Evolutionary conservation across 2,888 invertebrate genomes (phyloP).

Genomic region (Palloptera scutellata): DNA sequence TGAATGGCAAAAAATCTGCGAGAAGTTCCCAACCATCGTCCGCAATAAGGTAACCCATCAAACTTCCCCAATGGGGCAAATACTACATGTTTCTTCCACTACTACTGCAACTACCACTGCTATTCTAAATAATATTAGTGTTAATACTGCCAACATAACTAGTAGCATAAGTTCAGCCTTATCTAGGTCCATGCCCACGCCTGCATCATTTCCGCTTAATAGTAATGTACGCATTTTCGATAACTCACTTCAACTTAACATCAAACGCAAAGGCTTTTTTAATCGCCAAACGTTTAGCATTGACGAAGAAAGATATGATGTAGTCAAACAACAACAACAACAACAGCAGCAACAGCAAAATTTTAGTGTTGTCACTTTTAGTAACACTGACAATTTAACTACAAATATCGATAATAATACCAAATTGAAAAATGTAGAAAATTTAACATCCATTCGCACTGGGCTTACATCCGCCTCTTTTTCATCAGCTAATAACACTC

Average conservation of each 20-base stretch:
- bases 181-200: constrained; percentile 28
- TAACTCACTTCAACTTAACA: constrained; percentile 40
- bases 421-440: neutral
- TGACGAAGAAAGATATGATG: constrained; percentile 47
- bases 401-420: constrained; percentile 6
- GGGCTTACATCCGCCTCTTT: constrained; percentile 21
- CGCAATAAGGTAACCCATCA: constrained; percentile 64
- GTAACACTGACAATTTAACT: constrained; percentile 9
- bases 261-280: constrained; percentile 54
- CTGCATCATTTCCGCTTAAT: constrained; percentile 9
- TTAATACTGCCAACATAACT: constrained; percentile 34
- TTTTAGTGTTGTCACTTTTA: neutral
- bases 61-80: constrained; percentile 37
- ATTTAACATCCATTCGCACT: neutral
- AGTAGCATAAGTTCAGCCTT: constrained; percentile 27
- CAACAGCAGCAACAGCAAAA: constrained; percentile 28
- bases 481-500: neutral
- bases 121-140: constrained; percentile 31
- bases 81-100: constrained; percentile 44
- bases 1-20: constrained; percentile 61
- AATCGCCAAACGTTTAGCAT: constrained; percentile 54
- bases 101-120: constrained; percentile 30
- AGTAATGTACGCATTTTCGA: constrained; percentile 3
- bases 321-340: constrained; percentile 27
- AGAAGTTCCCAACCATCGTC: constrained; percentile 59